These are phyloP conservation scores for Epinotia bilunana DNA, from an alignment of 2,888 invertebrate genomes.

Conservation along the genomic window DNA sequence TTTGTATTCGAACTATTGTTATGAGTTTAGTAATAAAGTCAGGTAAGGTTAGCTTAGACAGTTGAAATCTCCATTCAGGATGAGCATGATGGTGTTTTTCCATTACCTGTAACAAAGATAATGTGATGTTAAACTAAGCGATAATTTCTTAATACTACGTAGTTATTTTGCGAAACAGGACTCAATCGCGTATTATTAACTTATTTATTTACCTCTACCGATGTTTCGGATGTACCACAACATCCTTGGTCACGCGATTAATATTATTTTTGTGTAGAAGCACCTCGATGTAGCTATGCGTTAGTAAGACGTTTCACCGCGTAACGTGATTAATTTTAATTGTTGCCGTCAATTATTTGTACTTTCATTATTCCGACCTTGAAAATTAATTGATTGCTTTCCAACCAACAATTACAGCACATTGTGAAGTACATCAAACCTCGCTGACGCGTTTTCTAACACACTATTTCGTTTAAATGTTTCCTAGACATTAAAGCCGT, in stretches of 20 bases:
- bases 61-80: no score
- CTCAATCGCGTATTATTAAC: no score
- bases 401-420: background rate
- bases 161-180: background rate
- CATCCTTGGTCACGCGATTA: no score
- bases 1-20: no score
- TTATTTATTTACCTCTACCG: no score
- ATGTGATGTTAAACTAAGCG: background rate
- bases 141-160: background rate
- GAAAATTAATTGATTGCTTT: background rate
- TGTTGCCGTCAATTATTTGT: background rate
- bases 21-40: no score
- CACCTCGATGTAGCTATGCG: no score
- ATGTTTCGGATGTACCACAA: no score
- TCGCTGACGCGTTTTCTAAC: background rate
- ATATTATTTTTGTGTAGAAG: no score
- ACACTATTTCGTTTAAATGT: background rate
- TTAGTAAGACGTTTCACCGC: no score
- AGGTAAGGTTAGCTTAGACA: no score
- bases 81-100: background rate
- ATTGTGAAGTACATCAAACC: no score
- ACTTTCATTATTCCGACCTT: background rate
- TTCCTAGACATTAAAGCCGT: background rate
- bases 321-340: background rate
- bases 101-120: slow-evolving; percentile 25